Base-by-base conservation (phyloP, 2,797 vertebrate species). In the Naso thynnoides region DNA sequence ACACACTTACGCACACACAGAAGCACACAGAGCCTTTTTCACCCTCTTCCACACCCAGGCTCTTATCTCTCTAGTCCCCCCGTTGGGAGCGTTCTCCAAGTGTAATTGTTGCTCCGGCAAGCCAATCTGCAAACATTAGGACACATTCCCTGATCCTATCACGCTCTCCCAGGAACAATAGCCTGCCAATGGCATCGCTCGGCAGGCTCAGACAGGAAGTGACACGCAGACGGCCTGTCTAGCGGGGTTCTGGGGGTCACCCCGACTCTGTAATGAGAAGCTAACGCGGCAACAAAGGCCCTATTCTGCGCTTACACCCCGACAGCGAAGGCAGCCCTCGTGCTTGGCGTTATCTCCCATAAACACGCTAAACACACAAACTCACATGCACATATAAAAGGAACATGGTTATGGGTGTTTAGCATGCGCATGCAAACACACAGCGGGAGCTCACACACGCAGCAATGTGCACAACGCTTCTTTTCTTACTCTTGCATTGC, bases 51-150 rank as follows among this genome's bases (percentile, higher is more conserved):
- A 90, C 89, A 85, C 90, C 89, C 89, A 88, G 86, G 65, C 86
- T 89, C 86, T 92, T 90, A 92, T 93, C 92, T 83, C 71, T 33
- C 67, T 6, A 33, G 56, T 24, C 31, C 76, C n/a, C 83, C 92
- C 90, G 13, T 29, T 42, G 90, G 91, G 90, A 86, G 47, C 72
- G 48, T 84, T 92, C 82, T 85, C 82, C 79, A 88, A 92, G 81
- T 88, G 84, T 91, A 91, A 90, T 90, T 91, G 88, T 91, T 89
- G 81, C 89, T 88, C 90, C n/a, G 41, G 88, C 86, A 83, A 90
- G 72, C 86, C 91, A 89, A 92, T 92, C 89, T 93, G 91, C 87
- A 92, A 94, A 92, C 91, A 93, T 92, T 91, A 88, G 88, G 84
- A 93, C 91, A 89, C 87, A 86, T 91, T 91, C 89, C 84, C 84